phyloP scores from a whole-genome alignment of 2,888 invertebrate genomes.

The Clostera curtula region DNA sequence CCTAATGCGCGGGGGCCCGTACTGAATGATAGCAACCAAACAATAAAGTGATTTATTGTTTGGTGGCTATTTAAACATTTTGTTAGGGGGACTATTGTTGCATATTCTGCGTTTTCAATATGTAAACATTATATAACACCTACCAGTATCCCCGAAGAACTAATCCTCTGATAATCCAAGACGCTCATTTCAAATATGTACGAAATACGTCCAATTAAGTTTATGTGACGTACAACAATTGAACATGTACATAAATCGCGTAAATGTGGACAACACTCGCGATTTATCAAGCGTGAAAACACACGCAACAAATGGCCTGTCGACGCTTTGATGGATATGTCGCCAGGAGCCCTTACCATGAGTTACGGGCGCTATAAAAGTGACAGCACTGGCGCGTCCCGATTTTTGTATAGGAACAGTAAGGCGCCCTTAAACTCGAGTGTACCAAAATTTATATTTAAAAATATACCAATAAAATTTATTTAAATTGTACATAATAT shows the following conservation, averaged over 20 bases:
- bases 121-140: too few species aligned
- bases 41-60: too few species aligned
- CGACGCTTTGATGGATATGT: constrained; percentile 69
- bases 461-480: too few species aligned
- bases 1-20: too few species aligned
- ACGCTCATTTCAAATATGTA: too few species aligned
- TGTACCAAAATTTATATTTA: constrained; percentile 19
- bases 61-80: too few species aligned
- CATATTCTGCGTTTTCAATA: constrained; percentile 10
- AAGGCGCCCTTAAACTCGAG: constrained; percentile 21
- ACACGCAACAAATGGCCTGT: constrained; percentile 70
- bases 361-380: constrained; percentile 43
- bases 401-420: constrained; percentile 28
- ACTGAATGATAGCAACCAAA: too few species aligned
- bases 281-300: constrained; percentile 70
- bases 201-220: constrained; percentile 38
- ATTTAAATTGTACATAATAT: too few species aligned
- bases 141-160: too few species aligned
- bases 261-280: constrained; percentile 64
- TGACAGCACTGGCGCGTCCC: constrained; percentile 30
- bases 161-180: too few species aligned
- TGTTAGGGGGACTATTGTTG: too few species aligned
- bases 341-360: constrained; percentile 63
- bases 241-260: constrained; percentile 53
- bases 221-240: constrained; percentile 49